Evolutionary conservation across 2,797 vertebrate genomes (phyloP).

Genomic region (Ctenochaetus hawaiiensis): DNA sequence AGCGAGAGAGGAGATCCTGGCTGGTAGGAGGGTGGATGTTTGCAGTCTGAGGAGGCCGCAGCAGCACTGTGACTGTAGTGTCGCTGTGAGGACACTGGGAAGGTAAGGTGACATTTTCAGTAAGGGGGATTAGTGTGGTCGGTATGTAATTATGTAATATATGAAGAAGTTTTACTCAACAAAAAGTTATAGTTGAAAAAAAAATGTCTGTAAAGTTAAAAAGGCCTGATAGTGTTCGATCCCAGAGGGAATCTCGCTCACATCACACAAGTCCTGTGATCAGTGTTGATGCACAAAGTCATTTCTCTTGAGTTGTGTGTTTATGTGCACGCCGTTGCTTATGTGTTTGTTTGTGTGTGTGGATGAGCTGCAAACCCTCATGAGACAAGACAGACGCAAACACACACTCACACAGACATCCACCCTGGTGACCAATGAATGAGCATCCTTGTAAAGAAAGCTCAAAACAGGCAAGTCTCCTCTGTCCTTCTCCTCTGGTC

Average conservation of each 20-base stretch:
- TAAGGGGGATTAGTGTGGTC: slow-evolving; percentile 2
- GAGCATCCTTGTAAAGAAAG: slow-evolving; percentile 77
- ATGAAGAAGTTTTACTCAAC: not conserved
- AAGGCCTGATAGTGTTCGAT: slow-evolving; percentile 13
- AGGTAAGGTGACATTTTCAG: slow-evolving; percentile 78
- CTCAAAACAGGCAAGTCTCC: slow-evolving; percentile 68
- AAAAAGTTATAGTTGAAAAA: not conserved
- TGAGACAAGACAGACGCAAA: slow-evolving; percentile 58
- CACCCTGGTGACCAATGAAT: slow-evolving; percentile 73
- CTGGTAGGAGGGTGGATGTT: slow-evolving; percentile 63
- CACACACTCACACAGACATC: slow-evolving; percentile 42
- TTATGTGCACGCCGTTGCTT: slow-evolving; percentile 13
- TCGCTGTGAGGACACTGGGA: slow-evolving; percentile 59
- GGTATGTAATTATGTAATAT: not conserved
- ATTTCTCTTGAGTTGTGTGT: slow-evolving; percentile 27
- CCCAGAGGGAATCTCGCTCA: slow-evolving; percentile 32
- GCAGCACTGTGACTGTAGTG: slow-evolving; percentile 46
- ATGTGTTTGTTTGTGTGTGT: slow-evolving; percentile 20
- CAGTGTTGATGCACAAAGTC: slow-evolving; percentile 30
- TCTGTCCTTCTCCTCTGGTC: slow-evolving; percentile 44
- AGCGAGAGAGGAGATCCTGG: slow-evolving; percentile 68
- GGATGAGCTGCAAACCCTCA: slow-evolving; percentile 48
- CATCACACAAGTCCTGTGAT: slow-evolving; percentile 68
- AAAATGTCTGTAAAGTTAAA: slow-evolving; percentile 7
- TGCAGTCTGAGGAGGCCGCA: slow-evolving; percentile 61